Conservation (phyloP, 1,140 invertebrate genomes). For the Camponotus vicinus region DNA sequence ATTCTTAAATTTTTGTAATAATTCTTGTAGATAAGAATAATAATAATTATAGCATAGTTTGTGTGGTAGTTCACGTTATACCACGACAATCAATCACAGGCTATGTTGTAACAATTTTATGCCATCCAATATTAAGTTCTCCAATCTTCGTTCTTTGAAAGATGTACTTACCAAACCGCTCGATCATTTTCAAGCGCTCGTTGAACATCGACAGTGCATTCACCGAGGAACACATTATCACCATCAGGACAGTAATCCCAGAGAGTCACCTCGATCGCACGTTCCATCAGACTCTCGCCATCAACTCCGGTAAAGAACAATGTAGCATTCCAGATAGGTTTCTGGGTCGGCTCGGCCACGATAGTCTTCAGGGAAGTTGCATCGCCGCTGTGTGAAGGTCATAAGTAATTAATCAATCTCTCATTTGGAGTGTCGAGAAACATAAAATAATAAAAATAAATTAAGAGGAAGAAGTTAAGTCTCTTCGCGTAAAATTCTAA, state of each 20-base stretch:
- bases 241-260: constrained; percentile 94
- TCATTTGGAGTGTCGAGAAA: constrained; percentile 18
- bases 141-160: neutral
- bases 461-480: neutral
- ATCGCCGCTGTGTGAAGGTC: constrained; percentile 87
- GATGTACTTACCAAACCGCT: constrained; percentile 89
- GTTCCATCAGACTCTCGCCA: constrained; percentile 92
- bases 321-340: constrained; percentile 96
- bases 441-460: neutral
- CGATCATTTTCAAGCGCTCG: constrained; percentile 94
- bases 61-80: neutral
- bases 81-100: neutral
- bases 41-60: neutral
- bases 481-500: neutral
- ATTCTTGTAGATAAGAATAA: neutral
- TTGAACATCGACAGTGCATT: constrained; percentile 92
- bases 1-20: neutral
- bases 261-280: constrained; percentile 93
- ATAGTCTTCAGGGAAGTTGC: constrained; percentile 92
- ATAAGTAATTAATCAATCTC: constrained; percentile 22
- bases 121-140: neutral
- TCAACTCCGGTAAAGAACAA: constrained; percentile 92
- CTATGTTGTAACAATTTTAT: neutral
- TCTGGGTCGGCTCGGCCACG: constrained; percentile 93
- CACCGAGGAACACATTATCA: constrained; percentile 94